These are phyloP conservation scores for Byasa hedistus DNA, from an alignment of 2,888 invertebrate genomes.

Conservation along the genomic window DNA sequence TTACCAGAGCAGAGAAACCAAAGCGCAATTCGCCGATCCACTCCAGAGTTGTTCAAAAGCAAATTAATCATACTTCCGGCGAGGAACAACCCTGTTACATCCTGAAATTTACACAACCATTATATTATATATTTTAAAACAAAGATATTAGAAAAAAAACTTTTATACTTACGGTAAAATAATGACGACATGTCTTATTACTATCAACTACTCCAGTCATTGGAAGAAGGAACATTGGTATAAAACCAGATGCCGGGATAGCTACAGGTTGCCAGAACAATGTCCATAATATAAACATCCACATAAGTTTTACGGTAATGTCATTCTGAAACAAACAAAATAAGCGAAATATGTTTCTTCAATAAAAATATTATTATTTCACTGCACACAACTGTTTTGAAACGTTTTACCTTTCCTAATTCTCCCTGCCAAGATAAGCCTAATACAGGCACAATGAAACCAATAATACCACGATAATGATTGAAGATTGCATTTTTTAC, in stretches of 20 bases:
- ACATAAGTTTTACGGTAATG: constrained; percentile 44
- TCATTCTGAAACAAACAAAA: constrained; percentile 39
- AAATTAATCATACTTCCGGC: constrained; percentile 51
- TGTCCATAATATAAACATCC: constrained; percentile 52
- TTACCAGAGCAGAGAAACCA: constrained; percentile 51
- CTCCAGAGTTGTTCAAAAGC: constrained; percentile 56
- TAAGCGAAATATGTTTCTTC: background rate
- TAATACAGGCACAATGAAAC: constrained; percentile 42
- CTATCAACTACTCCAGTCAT: constrained; percentile 47
- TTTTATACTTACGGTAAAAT: constrained; percentile 52
- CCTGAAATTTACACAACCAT: constrained; percentile 47
- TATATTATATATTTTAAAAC: background rate
- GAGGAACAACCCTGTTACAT: constrained; percentile 48
- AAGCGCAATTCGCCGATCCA: constrained; percentile 54
- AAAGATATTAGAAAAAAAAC: background rate
- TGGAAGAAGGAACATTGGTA: constrained; percentile 55
- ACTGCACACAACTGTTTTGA: background rate
- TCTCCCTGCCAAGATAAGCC: constrained; percentile 39
- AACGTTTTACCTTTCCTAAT: constrained; percentile 39
- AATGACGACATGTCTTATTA: constrained; percentile 35
- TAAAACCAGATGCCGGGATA: constrained; percentile 44
- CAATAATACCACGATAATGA: constrained; percentile 51
- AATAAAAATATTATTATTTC: background rate
- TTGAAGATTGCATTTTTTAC: constrained; percentile 38
- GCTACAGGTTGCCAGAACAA: constrained; percentile 52